Conservation (phyloP, 2,888 invertebrate species). For the Ectobius pallidus region DNA sequence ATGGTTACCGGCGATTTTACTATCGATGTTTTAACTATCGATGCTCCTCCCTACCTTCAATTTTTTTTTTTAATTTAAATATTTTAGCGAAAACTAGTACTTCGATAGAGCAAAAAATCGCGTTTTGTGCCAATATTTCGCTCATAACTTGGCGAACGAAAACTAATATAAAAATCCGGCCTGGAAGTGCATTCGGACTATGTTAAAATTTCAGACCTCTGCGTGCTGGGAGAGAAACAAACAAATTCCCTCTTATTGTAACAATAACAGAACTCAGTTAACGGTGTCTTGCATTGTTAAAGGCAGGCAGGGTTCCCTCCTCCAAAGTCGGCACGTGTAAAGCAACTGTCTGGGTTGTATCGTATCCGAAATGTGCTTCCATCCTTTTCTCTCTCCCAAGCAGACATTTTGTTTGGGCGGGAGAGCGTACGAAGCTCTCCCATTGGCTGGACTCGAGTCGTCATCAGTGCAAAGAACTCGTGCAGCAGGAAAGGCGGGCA, state of each 20-base stretch:
- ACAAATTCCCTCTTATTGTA: background rate
- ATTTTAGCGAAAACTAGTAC: too few species aligned
- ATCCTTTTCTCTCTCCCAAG: background rate
- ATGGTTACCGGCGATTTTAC: too few species aligned
- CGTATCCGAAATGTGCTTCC: background rate
- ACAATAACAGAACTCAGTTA: background rate
- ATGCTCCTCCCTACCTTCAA: too few species aligned
- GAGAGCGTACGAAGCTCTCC: constrained; percentile 1
- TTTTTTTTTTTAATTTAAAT: too few species aligned
- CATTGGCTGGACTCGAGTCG: constrained; percentile 8
- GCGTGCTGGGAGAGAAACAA: background rate
- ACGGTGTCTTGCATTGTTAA: background rate
- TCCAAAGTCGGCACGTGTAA: background rate
- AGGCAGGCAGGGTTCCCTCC: background rate
- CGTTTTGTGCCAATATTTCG: too few species aligned
- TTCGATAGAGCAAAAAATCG: too few species aligned
- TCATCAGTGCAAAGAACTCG: constrained; percentile 21
- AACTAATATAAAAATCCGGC: too few species aligned
- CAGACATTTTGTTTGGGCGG: constrained; percentile 27
- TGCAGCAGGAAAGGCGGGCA: background rate
- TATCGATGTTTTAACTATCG: too few species aligned
- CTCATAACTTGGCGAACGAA: background rate
- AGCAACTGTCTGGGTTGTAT: background rate
- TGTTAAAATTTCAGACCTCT: background rate
- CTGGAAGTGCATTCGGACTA: background rate